Conservation (phyloP, 2,113 vertebrate species). For the Neomonachus schauinslandi region DNA sequence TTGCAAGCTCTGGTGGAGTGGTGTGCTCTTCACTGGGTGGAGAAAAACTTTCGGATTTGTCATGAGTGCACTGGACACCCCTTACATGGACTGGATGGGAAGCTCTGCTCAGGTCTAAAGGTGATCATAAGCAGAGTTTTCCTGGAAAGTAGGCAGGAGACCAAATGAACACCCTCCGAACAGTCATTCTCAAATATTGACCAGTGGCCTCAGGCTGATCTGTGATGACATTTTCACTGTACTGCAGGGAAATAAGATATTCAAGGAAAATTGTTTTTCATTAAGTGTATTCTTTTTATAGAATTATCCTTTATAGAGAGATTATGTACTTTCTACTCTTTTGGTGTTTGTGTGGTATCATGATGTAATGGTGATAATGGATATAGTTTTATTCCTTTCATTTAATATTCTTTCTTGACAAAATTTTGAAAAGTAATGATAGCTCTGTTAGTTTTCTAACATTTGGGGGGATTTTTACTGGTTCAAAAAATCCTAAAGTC, state of each 20-base stretch:
- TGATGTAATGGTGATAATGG: neutral
- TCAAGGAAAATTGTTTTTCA: neutral
- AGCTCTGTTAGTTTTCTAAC: neutral
- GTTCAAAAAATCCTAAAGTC: neutral
- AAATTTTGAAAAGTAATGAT: neutral
- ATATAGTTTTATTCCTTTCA: neutral
- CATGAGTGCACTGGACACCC: neutral
- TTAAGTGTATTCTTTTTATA: neutral
- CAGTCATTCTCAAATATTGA: neutral
- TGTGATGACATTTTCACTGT: constrained; percentile 19
- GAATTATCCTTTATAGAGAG: neutral
- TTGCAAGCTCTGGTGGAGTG: neutral
- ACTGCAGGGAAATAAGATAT: neutral
- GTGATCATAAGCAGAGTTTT: neutral
- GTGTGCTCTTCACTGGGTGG: neutral
- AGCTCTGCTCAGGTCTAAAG: neutral
- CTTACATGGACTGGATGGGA: neutral
- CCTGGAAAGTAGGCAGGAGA: neutral
- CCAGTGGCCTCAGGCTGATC: neutral
- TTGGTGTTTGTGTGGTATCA: neutral
- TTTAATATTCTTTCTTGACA: neutral
- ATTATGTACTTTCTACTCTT: neutral
- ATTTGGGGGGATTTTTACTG: neutral
- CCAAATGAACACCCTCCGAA: neutral
- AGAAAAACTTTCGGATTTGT: neutral